Conservation (phyloP, 2,113 vertebrate species). For the Scophthalmus maximus region DNA sequence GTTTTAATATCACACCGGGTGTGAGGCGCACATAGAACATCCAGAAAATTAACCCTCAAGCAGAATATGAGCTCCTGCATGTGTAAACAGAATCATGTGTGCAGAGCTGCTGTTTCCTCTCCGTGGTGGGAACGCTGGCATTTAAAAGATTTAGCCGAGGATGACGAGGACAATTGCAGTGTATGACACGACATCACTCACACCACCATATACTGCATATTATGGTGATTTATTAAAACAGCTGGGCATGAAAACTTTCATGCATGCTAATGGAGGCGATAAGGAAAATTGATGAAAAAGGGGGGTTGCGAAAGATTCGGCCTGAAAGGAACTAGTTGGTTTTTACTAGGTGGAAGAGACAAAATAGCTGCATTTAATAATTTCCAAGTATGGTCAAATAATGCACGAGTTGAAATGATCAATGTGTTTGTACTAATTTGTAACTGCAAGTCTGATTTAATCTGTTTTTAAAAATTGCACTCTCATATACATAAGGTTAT, state of each 20-base stretch:
- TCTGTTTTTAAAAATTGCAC: background rate
- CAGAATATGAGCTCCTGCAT: conserved; percentile 5
- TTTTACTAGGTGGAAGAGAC: background rate
- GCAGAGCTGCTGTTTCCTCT: conserved; percentile 1
- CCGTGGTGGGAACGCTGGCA: background rate
- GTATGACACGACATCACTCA: conserved; percentile 27
- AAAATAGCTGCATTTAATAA: background rate
- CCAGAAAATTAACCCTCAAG: background rate
- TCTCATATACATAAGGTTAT: too few species aligned
- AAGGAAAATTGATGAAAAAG: conserved; percentile 36
- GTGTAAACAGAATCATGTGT: too few species aligned
- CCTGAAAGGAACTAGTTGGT: background rate
- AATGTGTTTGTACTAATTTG: background rate
- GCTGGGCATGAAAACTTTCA: background rate
- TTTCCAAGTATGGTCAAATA: conserved; percentile 4
- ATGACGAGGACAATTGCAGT: conserved; percentile 15
- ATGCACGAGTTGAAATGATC: conserved; percentile 4
- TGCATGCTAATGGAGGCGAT: conserved; percentile 16
- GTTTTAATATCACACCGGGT: background rate
- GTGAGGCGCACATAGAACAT: background rate
- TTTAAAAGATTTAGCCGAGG: conserved; percentile 23
- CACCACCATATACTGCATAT: background rate
- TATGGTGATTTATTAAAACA: conserved; percentile 7
- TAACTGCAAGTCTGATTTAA: background rate
- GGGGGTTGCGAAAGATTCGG: background rate